Percentiles rank a stretch among this genome's conserved stretches.
Evolutionary conservation across 2,113 vertebrate genomes (phyloP).

Genomic region (Mus spicilegus): DNA sequence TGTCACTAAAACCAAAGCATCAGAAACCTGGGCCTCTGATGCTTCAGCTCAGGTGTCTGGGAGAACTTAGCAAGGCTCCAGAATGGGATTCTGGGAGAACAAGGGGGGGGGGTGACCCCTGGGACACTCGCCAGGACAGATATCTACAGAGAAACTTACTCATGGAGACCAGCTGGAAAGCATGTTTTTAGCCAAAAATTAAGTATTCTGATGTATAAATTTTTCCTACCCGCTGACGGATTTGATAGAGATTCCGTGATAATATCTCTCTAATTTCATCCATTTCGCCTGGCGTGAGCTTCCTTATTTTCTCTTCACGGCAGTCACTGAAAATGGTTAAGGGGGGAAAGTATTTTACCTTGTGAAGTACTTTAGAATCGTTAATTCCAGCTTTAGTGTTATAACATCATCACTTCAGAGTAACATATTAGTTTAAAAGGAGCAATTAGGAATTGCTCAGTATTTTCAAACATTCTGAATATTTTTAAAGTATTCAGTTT

Average conservation of each 20-base stretch:
- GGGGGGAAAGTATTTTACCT: slow-evolving; percentile 46
- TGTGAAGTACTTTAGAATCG: slow-evolving; percentile 43
- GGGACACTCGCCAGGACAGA: fast-evolving
- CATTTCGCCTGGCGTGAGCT: slow-evolving; percentile 90
- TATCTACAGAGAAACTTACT: fast-evolving
- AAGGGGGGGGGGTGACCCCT: no score
- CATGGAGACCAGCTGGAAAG: not conserved
- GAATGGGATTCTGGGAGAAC: no score
- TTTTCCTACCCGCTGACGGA: slow-evolving; percentile 93
- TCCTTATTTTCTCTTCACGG: slow-evolving; percentile 89
- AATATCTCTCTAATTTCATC: slow-evolving; percentile 94
- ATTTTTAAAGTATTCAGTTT: not conserved
- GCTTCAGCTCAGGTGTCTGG: fast-evolving
- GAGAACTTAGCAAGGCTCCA: not conserved
- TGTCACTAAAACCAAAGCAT: not conserved
- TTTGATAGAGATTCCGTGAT: slow-evolving; percentile 98
- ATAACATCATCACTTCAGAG: not conserved
- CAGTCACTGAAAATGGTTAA: slow-evolving; percentile 84
- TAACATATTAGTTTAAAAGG: not conserved
- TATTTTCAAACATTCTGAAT: not conserved
- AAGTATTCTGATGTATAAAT: slow-evolving; percentile 64
- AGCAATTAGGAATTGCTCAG: not conserved
- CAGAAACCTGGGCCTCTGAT: not conserved
- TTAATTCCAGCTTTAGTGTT: not conserved
- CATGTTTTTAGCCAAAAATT: slow-evolving; percentile 56